Evolutionary conservation across 2,113 vertebrate species (phyloP), one percentile per base, ranked within the genome.

Genomic region (Edolisoma coerulescens): DNA sequence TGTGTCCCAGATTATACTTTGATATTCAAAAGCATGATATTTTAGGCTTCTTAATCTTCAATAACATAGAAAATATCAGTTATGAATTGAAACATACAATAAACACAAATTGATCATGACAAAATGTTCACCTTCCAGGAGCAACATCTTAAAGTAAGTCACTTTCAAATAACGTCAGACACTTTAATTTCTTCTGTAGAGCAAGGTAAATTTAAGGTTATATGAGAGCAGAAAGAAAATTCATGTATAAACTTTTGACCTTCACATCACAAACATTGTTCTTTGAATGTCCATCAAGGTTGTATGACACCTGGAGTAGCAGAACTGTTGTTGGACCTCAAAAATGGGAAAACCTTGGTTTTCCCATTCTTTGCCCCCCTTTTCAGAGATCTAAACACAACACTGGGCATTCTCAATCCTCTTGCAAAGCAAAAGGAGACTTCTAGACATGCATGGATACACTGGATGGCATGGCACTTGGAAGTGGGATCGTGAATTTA

Each of bases 271-370:
- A 47, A 76, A 70, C 47, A 17, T 28, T 71, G 42, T 83, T 96
- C 83, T 95, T 96, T 93, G 64, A 95, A 84, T 90, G 74, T 96
- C 78, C 92, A 84, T 5, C 22, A 20, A 93, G 96, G 65, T 87
- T 42, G 3, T 93, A 64, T 17, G 19, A 56, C 37, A 33, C 65
- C 30, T n/a, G 68, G 60, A 94, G 60, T 68, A 89, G 85, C 54
- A 93, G 92, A 95, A 92, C 79, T 82, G 84, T 73, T 96, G 84
- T 52, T 80, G 84, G 23, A 94, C 57, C 50, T 93, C 60, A 28
- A n/a, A n/a, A n/a, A n/a, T n/a, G n/a, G n/a, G n/a, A n/a, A n/a
- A n/a, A n/a, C n/a, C n/a, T n/a, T 88, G 73, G 28, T 84, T 96
- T 97, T 95, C 89, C 41, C 35, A 8, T 69, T 61, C 33, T 94